These are phyloP conservation scores for Cryptomyrus ogoouensis DNA, from an alignment of 2,113 vertebrate species.

Conservation along the genomic window DNA sequence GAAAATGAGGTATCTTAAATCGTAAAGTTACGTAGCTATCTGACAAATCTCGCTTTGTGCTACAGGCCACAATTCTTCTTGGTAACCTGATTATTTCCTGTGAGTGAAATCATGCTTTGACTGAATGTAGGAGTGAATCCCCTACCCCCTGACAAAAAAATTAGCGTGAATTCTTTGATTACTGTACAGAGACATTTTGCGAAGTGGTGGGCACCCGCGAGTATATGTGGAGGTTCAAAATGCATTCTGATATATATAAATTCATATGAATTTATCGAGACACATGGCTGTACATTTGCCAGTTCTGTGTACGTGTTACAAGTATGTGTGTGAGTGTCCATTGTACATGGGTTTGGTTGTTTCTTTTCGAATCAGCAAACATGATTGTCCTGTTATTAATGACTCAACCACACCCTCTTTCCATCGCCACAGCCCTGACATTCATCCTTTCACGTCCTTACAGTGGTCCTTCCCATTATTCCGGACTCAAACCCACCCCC, in stretches of 20 bases:
- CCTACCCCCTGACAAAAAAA: neutral
- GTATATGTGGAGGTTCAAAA: neutral
- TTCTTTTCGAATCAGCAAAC: neutral
- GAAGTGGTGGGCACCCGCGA: neutral
- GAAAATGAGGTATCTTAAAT: neutral
- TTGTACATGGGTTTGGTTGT: neutral
- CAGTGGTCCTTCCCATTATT: neutral
- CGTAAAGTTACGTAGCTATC: neutral
- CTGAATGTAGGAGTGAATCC: neutral
- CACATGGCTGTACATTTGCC: neutral
- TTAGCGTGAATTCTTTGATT: neutral
- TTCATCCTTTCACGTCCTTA: neutral
- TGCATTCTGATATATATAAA: too few relatives aligned
- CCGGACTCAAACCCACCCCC: neutral
- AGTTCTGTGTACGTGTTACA: neutral
- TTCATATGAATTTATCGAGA: neutral
- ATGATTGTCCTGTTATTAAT: constrained; percentile 3
- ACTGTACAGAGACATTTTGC: too few relatives aligned
- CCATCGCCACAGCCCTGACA: neutral
- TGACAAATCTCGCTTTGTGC: neutral
- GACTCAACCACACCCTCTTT: neutral
- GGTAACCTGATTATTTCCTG: neutral
- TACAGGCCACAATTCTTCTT: neutral
- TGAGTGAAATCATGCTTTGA: neutral
- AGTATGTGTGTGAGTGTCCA: neutral